phyloP scores from a whole-genome alignment of 2,113 vertebrate genomes.

The Oenanthe melanoleuca region DNA sequence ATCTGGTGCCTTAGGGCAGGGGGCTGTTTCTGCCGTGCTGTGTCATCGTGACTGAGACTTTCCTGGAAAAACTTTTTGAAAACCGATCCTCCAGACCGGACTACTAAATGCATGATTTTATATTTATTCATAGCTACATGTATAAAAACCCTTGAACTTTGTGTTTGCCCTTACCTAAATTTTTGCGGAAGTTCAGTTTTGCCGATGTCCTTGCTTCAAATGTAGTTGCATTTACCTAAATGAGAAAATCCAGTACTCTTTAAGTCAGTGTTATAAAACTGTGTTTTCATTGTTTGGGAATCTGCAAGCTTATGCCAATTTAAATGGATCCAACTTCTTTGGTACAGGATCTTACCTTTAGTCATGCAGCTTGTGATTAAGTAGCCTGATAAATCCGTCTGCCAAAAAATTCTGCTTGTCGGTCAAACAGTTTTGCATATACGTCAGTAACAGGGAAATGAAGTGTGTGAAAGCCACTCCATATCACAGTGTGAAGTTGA shows the following conservation, averaged over 20 bases:
- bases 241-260: background rate
- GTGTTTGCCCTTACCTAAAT: background rate
- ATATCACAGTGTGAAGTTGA: background rate
- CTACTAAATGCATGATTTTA: background rate
- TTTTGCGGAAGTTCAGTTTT: background rate
- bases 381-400: background rate
- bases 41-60: background rate
- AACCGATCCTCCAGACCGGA: background rate
- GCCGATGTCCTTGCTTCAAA: background rate
- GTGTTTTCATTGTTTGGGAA: background rate
- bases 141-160: background rate
- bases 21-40: background rate
- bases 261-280: background rate
- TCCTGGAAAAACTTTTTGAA: background rate
- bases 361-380: background rate
- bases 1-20: rapidly evolving
- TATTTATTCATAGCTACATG: background rate
- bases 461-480: background rate
- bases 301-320: background rate
- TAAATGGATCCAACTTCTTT: background rate
- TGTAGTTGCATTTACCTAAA: background rate
- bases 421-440: background rate
- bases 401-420: background rate
- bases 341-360: background rate
- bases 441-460: background rate